phyloP scores from a whole-genome alignment of 1,140 invertebrate genomes.

The Amyelois transitella region DNA sequence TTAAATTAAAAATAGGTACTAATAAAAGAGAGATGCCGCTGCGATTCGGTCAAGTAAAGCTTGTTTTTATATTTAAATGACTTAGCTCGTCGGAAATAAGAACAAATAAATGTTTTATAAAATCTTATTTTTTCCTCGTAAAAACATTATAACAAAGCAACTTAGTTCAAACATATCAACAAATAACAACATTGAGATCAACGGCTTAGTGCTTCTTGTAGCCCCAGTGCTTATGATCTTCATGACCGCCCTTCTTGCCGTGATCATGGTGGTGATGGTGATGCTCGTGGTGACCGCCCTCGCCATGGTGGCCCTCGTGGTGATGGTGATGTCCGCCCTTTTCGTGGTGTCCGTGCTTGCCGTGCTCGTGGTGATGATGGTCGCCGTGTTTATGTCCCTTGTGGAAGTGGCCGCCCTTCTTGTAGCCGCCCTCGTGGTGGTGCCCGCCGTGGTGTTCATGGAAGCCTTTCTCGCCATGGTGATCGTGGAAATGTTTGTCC shows the following conservation, averaged over 20 bases:
- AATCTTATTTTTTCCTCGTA: conserved; percentile 12
- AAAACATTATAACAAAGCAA: conserved; percentile 38
- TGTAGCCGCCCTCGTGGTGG: conserved; percentile 79
- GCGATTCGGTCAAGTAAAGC: too few species aligned
- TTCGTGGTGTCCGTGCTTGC: conserved; percentile 59
- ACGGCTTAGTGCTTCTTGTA: conserved; percentile 75
- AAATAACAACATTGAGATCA: conserved; percentile 27
- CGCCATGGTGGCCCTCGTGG: conserved; percentile 67
- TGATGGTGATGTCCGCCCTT: conserved; percentile 76
- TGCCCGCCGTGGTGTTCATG: conserved; percentile 78
- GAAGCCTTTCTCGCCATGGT: conserved; percentile 82
- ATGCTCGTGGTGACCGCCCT: conserved; percentile 71
- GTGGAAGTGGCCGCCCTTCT: conserved; percentile 80
- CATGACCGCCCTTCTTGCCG: conserved; percentile 77
- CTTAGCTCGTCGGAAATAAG: too few species aligned
- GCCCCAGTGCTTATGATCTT: conserved; percentile 73
- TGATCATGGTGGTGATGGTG: conserved; percentile 77
- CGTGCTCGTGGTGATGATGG: conserved; percentile 65
- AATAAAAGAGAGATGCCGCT: too few species aligned
- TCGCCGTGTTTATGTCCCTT: conserved; percentile 80
- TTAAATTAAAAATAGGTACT: neutral
- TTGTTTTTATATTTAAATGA: too few species aligned
- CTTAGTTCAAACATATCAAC: conserved; percentile 31
- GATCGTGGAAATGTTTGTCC: conserved; percentile 81
- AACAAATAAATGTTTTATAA: neutral